Conservation (phyloP, 2,797 vertebrate species). For the Bucorvus abyssinicus region DNA sequence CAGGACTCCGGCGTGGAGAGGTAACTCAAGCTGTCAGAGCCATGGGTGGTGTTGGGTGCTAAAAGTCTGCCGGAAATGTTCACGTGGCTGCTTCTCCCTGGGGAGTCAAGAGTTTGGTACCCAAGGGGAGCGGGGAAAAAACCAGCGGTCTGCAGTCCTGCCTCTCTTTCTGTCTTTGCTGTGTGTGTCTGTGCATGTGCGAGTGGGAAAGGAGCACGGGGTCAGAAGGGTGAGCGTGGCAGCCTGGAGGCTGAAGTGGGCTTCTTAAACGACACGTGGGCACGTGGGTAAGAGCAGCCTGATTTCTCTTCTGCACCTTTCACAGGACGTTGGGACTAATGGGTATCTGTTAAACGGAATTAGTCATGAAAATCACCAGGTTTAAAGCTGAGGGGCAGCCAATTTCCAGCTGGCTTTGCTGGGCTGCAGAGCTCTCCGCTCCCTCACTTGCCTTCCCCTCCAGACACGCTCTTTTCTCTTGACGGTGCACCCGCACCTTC, state of each 20-base stretch:
- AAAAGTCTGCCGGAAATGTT: neutral
- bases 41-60: accelerated
- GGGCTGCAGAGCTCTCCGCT: neutral
- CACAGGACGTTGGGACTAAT: neutral
- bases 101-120: neutral
- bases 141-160: neutral
- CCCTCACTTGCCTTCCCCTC: neutral
- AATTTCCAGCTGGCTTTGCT: neutral
- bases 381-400: neutral
- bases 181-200: neutral
- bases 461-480: neutral
- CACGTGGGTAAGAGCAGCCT: neutral
- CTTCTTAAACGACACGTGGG: neutral
- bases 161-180: neutral
- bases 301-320: neutral
- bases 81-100: neutral
- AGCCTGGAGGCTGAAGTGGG: neutral
- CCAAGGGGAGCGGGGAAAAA: neutral
- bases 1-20: conserved; percentile 30
- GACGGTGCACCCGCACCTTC: neutral
- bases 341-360: neutral
- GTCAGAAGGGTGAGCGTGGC: accelerated
- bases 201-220: neutral
- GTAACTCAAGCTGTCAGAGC: neutral
- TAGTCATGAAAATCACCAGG: too few species aligned